Conservation (phyloP, 1,140 invertebrate genomes). For the Parasteatoda tepidariorum region DNA sequence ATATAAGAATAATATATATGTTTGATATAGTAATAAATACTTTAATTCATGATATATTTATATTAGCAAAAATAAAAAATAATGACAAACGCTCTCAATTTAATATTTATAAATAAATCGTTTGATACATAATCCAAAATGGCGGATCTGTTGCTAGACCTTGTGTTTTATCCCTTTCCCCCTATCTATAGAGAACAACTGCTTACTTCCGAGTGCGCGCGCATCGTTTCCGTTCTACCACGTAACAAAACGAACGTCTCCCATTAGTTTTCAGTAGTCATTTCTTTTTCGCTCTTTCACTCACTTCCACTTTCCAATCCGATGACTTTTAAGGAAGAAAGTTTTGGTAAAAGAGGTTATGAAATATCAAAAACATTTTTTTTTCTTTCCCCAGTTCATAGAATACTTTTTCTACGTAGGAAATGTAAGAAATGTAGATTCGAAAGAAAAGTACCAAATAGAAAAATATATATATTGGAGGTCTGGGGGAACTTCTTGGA, state of each 20-base stretch:
- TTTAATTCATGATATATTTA: too few relatives aligned
- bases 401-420: background rate
- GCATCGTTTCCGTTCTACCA: conserved; percentile 48
- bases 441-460: conserved; percentile 9
- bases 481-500: conserved; percentile 26
- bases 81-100: too few relatives aligned
- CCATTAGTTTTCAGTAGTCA: conserved; percentile 43
- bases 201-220: conserved; percentile 29
- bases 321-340: conserved; percentile 47
- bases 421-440: conserved; percentile 56
- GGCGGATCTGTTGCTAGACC: background rate
- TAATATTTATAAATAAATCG: too few relatives aligned
- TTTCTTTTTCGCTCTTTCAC: conserved; percentile 6
- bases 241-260: conserved; percentile 24
- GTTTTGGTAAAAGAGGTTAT: conserved; percentile 51
- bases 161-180: background rate
- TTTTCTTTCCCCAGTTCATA: background rate
- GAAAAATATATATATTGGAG: conserved; percentile 43
- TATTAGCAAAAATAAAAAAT: too few relatives aligned
- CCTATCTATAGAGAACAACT: conserved; percentile 53
- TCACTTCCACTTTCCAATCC: conserved; percentile 12
- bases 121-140: conserved; percentile 37
- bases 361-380: conserved; percentile 56
- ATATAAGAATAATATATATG: too few relatives aligned
- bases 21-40: too few relatives aligned